phyloP scores from a whole-genome alignment of 92 coral and sea anemone species.

The Parazoanthus swiftii region DNA sequence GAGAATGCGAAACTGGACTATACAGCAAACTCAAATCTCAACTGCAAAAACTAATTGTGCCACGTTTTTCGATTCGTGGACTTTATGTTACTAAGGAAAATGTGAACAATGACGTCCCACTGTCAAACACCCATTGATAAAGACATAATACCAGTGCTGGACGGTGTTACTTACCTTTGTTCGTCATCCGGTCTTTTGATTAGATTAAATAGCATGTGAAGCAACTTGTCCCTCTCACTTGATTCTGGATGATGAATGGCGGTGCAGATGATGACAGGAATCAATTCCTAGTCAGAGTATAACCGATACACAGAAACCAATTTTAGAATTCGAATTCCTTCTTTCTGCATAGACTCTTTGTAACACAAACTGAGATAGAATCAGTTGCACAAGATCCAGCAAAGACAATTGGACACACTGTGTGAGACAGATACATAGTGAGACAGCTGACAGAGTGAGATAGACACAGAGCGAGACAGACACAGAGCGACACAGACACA shows the following conservation, averaged over 20 bases:
- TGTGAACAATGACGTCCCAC: too few relatives aligned
- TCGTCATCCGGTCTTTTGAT: conserved; percentile 98
- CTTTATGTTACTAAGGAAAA: too few relatives aligned
- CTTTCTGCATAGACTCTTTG: neutral
- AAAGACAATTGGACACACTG: neutral
- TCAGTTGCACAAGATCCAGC: neutral
- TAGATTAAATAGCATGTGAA: conserved; percentile 89
- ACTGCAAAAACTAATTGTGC: too few relatives aligned
- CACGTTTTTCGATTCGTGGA: too few relatives aligned
- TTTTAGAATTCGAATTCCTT: neutral
- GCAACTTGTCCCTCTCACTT: conserved; percentile 87
- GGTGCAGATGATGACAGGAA: conserved; percentile 93
- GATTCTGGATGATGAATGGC: conserved; percentile 93
- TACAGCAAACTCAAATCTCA: too few relatives aligned
- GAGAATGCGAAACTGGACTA: too few relatives aligned
- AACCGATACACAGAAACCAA: neutral
- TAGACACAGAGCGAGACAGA: too few relatives aligned
- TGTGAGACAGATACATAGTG: neutral
- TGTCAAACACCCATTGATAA: neutral
- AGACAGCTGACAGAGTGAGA: too few relatives aligned
- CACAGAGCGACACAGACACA: too few relatives aligned
- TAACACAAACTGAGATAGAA: neutral
- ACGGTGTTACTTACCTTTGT: conserved; percentile 63
- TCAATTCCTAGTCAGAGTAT: conserved; percentile 65
- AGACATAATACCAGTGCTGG: neutral